Percentiles rank a stretch among this genome's conserved stretches.
phyloP scores from a whole-genome alignment of 2,888 invertebrate species.

The Chouioia cunea region DNA sequence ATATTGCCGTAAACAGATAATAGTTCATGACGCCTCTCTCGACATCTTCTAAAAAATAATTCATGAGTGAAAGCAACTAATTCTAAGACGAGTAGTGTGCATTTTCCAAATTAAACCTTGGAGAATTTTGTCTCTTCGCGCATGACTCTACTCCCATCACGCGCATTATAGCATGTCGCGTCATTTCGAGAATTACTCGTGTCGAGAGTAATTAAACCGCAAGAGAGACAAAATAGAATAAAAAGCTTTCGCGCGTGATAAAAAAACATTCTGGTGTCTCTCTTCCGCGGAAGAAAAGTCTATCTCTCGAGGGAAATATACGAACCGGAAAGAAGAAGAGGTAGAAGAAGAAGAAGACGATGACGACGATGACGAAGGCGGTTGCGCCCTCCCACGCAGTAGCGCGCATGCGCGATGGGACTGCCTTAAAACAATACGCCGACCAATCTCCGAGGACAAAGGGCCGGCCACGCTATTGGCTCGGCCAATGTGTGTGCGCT shows the following conservation, averaged over 20 bases:
- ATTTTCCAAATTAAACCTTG: conserved; percentile 47
- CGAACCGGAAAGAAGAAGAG: conserved; percentile 7
- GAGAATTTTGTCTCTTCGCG: conserved; percentile 23
- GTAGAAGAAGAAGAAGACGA: background rate
- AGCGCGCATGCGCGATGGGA: conserved; percentile 64
- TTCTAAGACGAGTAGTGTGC: no score
- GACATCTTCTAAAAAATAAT: no score
- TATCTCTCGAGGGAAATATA: conserved; percentile 28
- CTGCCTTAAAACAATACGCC: conserved; percentile 67
- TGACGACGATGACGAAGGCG: conserved; percentile 10
- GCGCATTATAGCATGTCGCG: background rate
- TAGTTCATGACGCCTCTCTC: no score
- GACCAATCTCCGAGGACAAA: conserved; percentile 68
- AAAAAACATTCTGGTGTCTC: conserved; percentile 23
- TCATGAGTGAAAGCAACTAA: no score
- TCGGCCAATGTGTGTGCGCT: conserved; percentile 55
- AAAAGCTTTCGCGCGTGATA: conserved; percentile 3
- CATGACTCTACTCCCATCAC: conserved; percentile 13
- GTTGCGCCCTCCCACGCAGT: conserved; percentile 10
- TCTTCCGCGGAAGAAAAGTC: background rate
- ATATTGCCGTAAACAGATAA: no score
- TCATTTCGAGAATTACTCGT: conserved; percentile 41
- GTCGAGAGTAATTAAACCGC: conserved; percentile 42
- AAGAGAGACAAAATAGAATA: conserved; percentile 29
- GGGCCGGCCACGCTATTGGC: conserved; percentile 64